phyloP scores from a whole-genome alignment of 2,888 invertebrate species.

The Eupithecia centaureata region DNA sequence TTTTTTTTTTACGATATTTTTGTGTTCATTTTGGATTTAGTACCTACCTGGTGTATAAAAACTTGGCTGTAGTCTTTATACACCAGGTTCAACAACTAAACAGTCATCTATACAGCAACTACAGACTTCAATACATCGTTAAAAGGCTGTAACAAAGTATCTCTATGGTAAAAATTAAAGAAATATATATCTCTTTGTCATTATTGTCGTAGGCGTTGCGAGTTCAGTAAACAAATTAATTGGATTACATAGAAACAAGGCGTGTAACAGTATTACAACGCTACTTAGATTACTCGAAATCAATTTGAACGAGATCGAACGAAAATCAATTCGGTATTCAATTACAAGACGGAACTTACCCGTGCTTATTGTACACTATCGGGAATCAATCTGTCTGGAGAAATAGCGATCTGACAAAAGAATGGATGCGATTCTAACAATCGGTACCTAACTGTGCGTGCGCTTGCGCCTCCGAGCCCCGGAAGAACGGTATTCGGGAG shows the following conservation, averaged over 20 bases:
- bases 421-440: slow-evolving; percentile 74
- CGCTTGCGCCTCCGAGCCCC: slow-evolving; percentile 49
- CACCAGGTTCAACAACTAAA: too few species aligned
- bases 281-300: slow-evolving; percentile 65
- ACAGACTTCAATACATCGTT: too few species aligned
- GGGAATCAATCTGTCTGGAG: slow-evolving; percentile 72
- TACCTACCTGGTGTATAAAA: too few species aligned
- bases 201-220: slow-evolving; percentile 49
- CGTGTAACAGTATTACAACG: slow-evolving; percentile 65
- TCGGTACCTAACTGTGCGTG: slow-evolving; percentile 70
- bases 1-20: too few species aligned
- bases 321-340: slow-evolving; percentile 78
- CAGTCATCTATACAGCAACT: too few species aligned
- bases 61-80: too few species aligned
- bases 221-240: slow-evolving; percentile 57
- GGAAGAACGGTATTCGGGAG: slow-evolving; percentile 63
- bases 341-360: slow-evolving; percentile 74
- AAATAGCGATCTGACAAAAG: slow-evolving; percentile 74
- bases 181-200: too few species aligned
- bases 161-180: too few species aligned
- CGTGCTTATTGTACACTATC: slow-evolving; percentile 75
- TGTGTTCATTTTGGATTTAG: too few species aligned
- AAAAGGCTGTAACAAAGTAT: too few species aligned
- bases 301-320: slow-evolving; percentile 71
- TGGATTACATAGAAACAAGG: slow-evolving; percentile 58